These are phyloP conservation scores for Adineta ricciae DNA, from an alignment of 2,888 invertebrate genomes.

Conservation along the genomic window DNA sequence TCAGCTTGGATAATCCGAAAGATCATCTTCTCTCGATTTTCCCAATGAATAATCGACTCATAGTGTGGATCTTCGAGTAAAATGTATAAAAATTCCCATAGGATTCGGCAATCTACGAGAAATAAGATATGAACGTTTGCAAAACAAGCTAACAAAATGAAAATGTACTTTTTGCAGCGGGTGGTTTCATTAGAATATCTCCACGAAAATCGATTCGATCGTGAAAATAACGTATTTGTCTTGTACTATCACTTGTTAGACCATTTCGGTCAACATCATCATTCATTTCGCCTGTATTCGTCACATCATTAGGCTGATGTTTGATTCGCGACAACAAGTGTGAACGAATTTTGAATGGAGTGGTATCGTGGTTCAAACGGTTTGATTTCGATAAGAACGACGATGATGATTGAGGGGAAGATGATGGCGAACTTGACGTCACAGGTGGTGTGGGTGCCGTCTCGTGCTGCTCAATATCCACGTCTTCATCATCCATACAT, in stretches of 20 bases:
- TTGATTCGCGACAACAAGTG: background rate
- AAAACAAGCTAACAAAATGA: background rate
- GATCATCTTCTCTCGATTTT: slow-evolving; percentile 30
- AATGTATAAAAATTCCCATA: slow-evolving; percentile 33
- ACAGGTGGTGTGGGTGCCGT: background rate
- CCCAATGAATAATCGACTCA: slow-evolving; percentile 32
- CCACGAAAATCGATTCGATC: slow-evolving; percentile 34
- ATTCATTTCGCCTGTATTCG: background rate
- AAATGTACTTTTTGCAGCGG: slow-evolving; percentile 25
- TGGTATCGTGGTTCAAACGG: background rate
- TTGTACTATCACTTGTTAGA: slow-evolving; percentile 19
- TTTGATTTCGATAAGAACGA: background rate
- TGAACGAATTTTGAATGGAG: background rate
- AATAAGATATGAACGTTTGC: background rate
- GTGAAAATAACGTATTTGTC: slow-evolving; percentile 31
- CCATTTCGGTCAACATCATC: background rate
- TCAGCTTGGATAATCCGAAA: slow-evolving; percentile 34
- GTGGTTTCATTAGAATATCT: slow-evolving; percentile 31
- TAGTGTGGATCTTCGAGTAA: slow-evolving; percentile 28
- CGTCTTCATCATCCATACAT: background rate
- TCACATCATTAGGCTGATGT: background rate
- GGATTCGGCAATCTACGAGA: slow-evolving; percentile 28
- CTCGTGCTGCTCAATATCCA: background rate
- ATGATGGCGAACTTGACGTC: background rate
- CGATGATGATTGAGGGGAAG: background rate